Conservation (phyloP, 2,888 invertebrate genomes). For the Acrocyrtus sp. region DNA sequence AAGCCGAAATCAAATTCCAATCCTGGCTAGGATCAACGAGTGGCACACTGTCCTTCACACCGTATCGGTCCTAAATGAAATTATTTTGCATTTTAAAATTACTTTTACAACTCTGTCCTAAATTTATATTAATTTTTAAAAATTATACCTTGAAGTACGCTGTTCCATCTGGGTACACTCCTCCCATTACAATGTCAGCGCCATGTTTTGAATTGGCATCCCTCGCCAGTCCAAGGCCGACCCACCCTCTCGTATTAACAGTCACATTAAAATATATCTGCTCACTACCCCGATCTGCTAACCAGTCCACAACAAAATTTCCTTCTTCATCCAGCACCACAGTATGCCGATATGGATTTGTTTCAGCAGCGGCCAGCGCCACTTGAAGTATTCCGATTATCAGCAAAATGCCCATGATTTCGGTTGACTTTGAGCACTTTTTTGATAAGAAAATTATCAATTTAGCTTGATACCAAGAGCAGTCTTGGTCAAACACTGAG, state of each 20-base stretch:
- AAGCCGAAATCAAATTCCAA: neutral
- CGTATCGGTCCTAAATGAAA: neutral
- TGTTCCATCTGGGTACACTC: neutral
- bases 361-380: no score
- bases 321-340: neutral
- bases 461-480: no score
- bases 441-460: no score
- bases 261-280: neutral
- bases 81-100: no score
- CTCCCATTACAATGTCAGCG: neutral
- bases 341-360: neutral
- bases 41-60: neutral
- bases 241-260: neutral
- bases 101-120: no score
- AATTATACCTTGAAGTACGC: no score
- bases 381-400: no score
- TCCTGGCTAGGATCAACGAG: neutral
- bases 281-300: neutral
- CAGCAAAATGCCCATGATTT: no score
- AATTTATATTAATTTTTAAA: no score
- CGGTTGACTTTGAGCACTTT: no score
- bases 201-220: neutral
- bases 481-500: no score
- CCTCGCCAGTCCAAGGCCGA: neutral
- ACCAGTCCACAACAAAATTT: neutral